Base-by-base conservation (phyloP, 2,797 vertebrate genomes). In the Microcaecilia unicolor region DNA sequence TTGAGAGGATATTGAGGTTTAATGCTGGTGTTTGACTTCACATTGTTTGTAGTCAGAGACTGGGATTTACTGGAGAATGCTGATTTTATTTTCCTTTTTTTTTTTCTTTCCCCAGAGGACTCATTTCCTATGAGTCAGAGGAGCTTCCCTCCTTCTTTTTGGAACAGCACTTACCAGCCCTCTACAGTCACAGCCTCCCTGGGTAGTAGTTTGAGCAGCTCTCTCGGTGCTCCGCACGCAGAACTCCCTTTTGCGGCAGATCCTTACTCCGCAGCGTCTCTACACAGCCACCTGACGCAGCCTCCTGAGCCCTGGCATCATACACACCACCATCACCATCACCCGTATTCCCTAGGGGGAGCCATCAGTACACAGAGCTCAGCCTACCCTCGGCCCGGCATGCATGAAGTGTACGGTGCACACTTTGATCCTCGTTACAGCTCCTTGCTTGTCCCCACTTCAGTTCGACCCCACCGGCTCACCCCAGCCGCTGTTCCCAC, bases 91-190 rank as follows among this genome's bases (percentile, higher is more conserved):
- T 3, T 49, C 18, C 36, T 17, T 16, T 36, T 26, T 30, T 2
- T 0, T 5, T 45, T n/a, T 28, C n/a, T 52, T 44, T 28, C n/a
- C 25, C 4, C 58, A 62, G 2, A 74, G 85, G 89, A 96, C 1
- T 85, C 89, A 37, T 98, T 90, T 64, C 95, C 93, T 0, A 98
- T 98, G 95, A 97, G 71, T 67, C 94, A 98, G 69, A 81, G 95
- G 44, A 92, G 88, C 64, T 98, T 98, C 67, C 95, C 95, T 1
- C 86, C 92, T 0, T 98, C 94, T 7, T 98, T 98, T 82, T 98
- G 95, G 95, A 97, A 96, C 84, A 95, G 95, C 51, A 78, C 91
- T 1, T 96, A 95, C 76, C 94, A 93, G 68, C 79, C 89, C 3
- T 76, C 89, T 0, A 48, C 66, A 11, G 81, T 84, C 18, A 62